Base-by-base conservation (phyloP, 2,113 vertebrate species). In the Gila orcuttii region DNA sequence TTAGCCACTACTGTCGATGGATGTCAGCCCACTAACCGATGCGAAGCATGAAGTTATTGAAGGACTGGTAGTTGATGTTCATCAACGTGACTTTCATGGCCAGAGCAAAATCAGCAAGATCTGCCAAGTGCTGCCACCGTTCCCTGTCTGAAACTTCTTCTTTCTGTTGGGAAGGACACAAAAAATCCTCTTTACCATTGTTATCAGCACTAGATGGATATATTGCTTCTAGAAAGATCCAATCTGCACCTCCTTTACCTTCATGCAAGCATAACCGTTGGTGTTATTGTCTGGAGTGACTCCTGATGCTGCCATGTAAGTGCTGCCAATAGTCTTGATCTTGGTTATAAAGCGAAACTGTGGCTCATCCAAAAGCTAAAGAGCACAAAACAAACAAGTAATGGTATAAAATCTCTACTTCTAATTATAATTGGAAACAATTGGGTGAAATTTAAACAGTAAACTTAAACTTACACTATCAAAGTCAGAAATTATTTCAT, bases 41-140 rank as follows among this genome's bases (percentile, higher is more conserved):
- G 25, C 98, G 96, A 15, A 99, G 95, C 98, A 99, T 99, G 94
- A 99, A 99, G 95, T 99, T 99, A 91, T 99, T 99, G 93, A 99
- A 99, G 23, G 98, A 99, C 90, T 99, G 98, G 87, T 99, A 98
- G 93, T 99, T 99, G 93, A 99, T 99, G 93, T 99, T 99, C 91
- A 97, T 98, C 23, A 99, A 93, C 0, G 98, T 98, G 82, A 98
- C 97, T 90, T 99, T 99, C 98, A 99, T 99, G 87, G 98, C 96
- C 23, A 99, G 89, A 2, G 97, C 97, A 10, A 99, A 99, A 93
- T 99, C 98, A 0, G 97, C 97, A 86, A 99, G 94, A 82, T 99
- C 97, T 0, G 98, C 97, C 85, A 99, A 87, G 91, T 99, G 98
- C 92, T 99, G 98, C 98, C 98, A 99, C 55, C 97, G 96, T 86